These are phyloP conservation scores for Menidia menidia DNA, from an alignment of 2,797 vertebrate species.

Conservation along the genomic window DNA sequence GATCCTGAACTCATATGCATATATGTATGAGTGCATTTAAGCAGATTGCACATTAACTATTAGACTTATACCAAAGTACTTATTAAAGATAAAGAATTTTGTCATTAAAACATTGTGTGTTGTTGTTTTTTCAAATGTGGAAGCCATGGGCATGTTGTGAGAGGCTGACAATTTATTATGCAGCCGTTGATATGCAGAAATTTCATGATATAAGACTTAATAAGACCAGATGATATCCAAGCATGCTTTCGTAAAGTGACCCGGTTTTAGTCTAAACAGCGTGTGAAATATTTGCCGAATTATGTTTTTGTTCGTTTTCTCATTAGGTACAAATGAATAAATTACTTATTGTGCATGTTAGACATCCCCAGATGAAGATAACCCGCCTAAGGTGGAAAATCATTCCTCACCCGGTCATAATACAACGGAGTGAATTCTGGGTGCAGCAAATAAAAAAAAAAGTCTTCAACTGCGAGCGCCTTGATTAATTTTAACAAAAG, in stretches of 20 bases:
- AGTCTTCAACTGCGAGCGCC: constrained; percentile 12
- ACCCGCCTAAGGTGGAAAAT: not conserved
- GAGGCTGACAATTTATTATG: not conserved
- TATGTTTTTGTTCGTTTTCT: not conserved
- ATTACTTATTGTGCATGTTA: not conserved
- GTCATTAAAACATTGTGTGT: not conserved
- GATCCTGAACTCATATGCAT: not conserved
- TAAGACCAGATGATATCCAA: not conserved
- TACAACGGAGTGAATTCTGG: not conserved
- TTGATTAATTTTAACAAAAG: constrained; percentile 25
- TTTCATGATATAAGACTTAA: too few relatives aligned
- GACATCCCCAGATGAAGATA: not conserved
- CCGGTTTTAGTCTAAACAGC: not conserved
- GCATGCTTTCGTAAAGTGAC: not conserved
- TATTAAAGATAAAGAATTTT: not conserved
- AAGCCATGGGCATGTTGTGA: too few relatives aligned
- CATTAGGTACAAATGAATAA: not conserved
- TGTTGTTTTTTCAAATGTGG: not conserved
- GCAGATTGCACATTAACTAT: not conserved
- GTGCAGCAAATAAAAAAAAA: constrained; percentile 12
- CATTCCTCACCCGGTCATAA: constrained; percentile 7
- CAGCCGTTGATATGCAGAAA: not conserved
- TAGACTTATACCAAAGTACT: not conserved
- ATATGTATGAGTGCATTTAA: not conserved
- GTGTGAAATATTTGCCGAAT: not conserved